phyloP scores from a whole-genome alignment of 2,113 vertebrate species.

The Vulpes ferrilata region DNA sequence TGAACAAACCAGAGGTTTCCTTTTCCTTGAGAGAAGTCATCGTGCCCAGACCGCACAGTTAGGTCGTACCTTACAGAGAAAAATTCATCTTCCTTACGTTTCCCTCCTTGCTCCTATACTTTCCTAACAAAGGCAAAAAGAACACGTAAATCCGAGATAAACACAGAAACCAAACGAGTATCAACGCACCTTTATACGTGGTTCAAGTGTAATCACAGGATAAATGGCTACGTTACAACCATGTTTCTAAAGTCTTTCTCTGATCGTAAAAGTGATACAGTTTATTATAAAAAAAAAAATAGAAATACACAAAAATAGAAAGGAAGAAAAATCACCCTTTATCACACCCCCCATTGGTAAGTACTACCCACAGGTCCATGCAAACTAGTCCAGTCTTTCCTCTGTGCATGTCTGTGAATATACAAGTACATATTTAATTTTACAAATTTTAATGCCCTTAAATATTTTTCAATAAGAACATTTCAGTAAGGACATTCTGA shows the following conservation, averaged over 20 bases:
- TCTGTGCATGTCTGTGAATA: not conserved
- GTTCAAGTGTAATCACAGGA: not conserved
- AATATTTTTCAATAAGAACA: not conserved
- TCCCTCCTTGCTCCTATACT: not conserved
- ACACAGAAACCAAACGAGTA: not conserved
- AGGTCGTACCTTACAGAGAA: not conserved
- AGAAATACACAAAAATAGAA: not conserved
- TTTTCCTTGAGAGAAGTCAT: not conserved
- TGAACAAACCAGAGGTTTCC: not conserved
- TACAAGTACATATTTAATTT: not conserved
- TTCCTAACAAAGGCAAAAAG: not conserved
- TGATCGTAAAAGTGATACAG: not conserved
- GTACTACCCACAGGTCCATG: not conserved
- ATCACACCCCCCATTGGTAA: not conserved
- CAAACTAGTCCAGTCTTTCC: not conserved
- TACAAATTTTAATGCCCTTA: not conserved
- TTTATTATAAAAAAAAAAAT: conserved; percentile 33
- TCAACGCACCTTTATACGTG: not conserved
- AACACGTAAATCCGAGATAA: not conserved
- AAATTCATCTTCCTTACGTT: not conserved
- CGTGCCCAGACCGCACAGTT: not conserved
- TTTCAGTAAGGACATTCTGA: not conserved
- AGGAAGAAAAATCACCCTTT: not conserved
- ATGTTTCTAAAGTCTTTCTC: not conserved
- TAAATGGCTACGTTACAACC: not conserved